Percentiles rank a stretch among this genome's conserved stretches.
Evolutionary conservation across 2,888 invertebrate species (phyloP).

Genomic region (Entomobrya proxima): DNA sequence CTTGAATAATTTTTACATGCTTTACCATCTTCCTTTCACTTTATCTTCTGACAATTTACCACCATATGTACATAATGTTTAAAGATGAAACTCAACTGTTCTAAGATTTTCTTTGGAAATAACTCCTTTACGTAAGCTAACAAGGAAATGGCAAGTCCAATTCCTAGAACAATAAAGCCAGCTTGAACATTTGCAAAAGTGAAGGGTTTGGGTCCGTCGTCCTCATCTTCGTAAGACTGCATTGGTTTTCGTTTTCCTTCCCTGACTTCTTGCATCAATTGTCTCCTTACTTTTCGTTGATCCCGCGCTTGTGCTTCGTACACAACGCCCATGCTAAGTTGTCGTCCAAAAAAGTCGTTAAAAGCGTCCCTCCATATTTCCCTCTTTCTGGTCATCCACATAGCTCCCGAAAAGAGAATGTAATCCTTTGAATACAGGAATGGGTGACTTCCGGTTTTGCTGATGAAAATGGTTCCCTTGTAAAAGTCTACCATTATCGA

Average conservation of each 20-base stretch:
- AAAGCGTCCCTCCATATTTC: constrained; percentile 31
- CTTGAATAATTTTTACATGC: too few relatives aligned
- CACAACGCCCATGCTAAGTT: constrained; percentile 47
- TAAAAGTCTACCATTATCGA: constrained; percentile 45
- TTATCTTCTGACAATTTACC: neutral
- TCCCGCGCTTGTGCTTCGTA: constrained; percentile 28
- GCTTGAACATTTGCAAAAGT: constrained; percentile 52
- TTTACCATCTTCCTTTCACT: too few relatives aligned
- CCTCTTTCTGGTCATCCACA: constrained; percentile 38
- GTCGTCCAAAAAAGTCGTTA: constrained; percentile 44
- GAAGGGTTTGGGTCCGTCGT: constrained; percentile 52
- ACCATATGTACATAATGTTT: neutral
- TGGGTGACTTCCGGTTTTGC: constrained; percentile 41
- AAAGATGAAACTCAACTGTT: neutral
- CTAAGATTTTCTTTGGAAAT: neutral
- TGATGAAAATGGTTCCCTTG: constrained; percentile 43
- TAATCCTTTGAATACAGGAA: constrained; percentile 40
- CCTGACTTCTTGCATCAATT: constrained; percentile 25
- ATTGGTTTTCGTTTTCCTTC: constrained; percentile 30
- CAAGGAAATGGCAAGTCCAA: neutral
- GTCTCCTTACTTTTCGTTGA: neutral
- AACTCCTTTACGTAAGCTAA: neutral
- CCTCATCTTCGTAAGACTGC: neutral
- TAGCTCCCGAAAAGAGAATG: constrained; percentile 41
- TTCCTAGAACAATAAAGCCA: constrained; percentile 29